Conservation (phyloP, 2,113 vertebrate genomes). For the Heptranchias perlo region DNA sequence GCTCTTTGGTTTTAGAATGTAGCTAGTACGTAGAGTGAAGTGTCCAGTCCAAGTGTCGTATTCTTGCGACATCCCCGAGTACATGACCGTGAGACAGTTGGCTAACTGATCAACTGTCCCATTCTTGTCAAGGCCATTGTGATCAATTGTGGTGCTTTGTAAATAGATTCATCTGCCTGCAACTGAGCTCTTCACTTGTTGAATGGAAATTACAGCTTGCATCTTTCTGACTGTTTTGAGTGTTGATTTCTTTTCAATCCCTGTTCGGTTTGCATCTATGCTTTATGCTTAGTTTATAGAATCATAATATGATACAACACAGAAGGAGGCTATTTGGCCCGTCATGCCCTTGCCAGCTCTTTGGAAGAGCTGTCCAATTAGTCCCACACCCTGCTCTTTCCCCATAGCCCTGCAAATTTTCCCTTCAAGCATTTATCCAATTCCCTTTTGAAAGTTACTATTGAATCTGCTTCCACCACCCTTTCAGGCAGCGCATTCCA, state of each 20-base stretch:
- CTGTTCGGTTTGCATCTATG: neutral
- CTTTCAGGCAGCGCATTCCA: too few relatives aligned
- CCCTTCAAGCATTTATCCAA: too few relatives aligned
- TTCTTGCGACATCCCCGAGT: neutral
- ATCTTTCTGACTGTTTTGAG: neutral
- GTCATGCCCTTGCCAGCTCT: too few relatives aligned
- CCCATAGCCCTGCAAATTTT: too few relatives aligned
- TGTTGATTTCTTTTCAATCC: neutral
- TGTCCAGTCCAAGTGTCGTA: neutral
- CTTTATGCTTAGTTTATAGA: neutral
- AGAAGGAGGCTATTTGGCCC: too few relatives aligned
- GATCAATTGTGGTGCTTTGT: neutral
- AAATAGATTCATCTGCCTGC: neutral
- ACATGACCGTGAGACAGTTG: neutral
- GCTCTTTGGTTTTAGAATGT: neutral
- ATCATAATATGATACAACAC: too few relatives aligned
- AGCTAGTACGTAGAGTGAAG: neutral
- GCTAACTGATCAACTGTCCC: neutral
- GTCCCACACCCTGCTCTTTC: too few relatives aligned
- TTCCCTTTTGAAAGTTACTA: too few relatives aligned
- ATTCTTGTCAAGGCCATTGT: neutral
- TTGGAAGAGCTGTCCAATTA: too few relatives aligned
- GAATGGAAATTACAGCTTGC: neutral
- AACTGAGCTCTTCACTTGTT: neutral
- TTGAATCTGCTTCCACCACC: too few relatives aligned